phyloP scores from a whole-genome alignment of 1,140 invertebrate genomes.

The Episyrphus balteatus region DNA sequence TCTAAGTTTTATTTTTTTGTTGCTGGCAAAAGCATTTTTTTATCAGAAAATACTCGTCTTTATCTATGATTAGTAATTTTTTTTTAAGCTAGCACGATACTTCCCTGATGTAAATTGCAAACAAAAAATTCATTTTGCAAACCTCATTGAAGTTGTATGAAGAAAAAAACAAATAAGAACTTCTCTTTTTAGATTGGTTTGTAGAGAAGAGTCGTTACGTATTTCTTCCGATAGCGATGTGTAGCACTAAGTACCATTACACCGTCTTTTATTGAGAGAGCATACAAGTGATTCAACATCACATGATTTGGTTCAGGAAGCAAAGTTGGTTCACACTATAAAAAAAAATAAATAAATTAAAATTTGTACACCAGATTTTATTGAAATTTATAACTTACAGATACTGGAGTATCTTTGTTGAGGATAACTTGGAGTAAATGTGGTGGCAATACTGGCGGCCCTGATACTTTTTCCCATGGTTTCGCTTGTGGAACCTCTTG shows the following conservation, averaged over 20 bases:
- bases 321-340: constrained; percentile 91
- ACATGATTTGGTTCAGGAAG: constrained; percentile 99
- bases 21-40: too few species aligned
- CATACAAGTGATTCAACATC: constrained; percentile 99
- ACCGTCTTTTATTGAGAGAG: constrained; percentile 97
- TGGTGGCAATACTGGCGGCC: constrained; percentile 94
- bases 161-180: background rate
- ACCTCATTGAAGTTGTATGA: background rate
- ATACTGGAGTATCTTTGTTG: constrained; percentile 94
- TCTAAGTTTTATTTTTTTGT: too few species aligned
- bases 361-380: background rate
- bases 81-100: too few species aligned
- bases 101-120: too few species aligned
- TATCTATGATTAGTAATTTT: too few species aligned
- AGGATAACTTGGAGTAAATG: constrained; percentile 96
- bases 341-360: constrained; percentile 5
- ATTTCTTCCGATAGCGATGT: constrained; percentile 96
- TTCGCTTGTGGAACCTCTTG: constrained; percentile 83
- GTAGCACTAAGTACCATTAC: constrained; percentile 98
- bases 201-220: constrained; percentile 97
- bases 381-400: constrained; percentile 43
- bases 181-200: constrained; percentile 74
- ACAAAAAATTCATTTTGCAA: too few species aligned
- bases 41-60: too few species aligned
- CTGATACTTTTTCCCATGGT: constrained; percentile 82